Base-by-base conservation (phyloP, 2,797 vertebrate genomes). In the Anolis apletophallus region DNA sequence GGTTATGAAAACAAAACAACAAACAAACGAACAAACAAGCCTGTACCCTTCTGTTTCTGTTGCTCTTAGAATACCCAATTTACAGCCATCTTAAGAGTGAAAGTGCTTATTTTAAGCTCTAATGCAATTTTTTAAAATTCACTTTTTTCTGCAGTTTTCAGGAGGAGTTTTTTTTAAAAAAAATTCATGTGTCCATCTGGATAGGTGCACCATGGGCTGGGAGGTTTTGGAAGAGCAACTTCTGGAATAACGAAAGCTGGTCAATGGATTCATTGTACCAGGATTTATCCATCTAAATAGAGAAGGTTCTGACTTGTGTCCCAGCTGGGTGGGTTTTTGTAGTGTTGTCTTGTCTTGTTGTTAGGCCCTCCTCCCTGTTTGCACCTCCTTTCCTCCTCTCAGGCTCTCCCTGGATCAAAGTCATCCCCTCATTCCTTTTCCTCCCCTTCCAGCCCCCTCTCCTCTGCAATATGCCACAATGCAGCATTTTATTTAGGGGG, bases 401-500 rank as follows among this genome's bases (percentile, higher is more conserved):
- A 8, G 11, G 50, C 17, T 69, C 10, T 29, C 40, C 29, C 23
- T 55, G 69, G 69, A 75, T 86, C 79, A 81, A 86, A 86, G 79
- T 54, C 8, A 12, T 55, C 50, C 19, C 14, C 8, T 74, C 50
- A 21, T 36, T 36, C 1, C 69, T 17, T 21, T 23, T 3, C 69
- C 69, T 0, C 0, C 68, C 79, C 67, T 87, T 73, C 64, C 81
- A 71, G 81, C 55, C 59, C 80, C 36, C 2, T 81, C 88, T 1
- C 55, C 72, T 69, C 89, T 57, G 81, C 74, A 88, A 0, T 1
- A 12, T 71, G 76, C 84, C 86, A 91, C 83, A 92, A 85, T n/a
- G 46, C 85, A 36, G 91, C 90, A 93, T 95, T 95, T 96, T 97
- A 97, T 96, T 93, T 72, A 9, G n/a, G 92, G 89, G 95, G 95